phyloP scores from a whole-genome alignment of 2,888 invertebrate genomes.

The Phalangium opilio region DNA sequence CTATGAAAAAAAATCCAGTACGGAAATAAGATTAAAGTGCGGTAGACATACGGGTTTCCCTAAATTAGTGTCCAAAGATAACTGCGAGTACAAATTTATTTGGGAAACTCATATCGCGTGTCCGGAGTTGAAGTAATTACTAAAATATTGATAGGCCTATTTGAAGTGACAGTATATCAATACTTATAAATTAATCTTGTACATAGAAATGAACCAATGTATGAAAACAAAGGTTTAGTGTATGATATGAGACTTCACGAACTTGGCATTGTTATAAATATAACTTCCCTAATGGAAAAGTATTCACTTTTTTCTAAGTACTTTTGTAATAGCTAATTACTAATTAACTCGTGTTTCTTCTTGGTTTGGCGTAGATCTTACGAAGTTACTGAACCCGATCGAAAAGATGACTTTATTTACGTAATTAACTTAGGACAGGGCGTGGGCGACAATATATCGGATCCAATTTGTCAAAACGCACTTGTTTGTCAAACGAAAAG shows the following conservation, averaged over 20 bases:
- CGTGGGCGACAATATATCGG: background rate
- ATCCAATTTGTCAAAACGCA: conserved; percentile 12
- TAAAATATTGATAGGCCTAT: no score
- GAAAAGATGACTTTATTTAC: conserved; percentile 14
- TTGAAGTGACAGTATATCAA: no score
- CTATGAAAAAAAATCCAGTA: no score
- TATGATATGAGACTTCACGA: conserved; percentile 7
- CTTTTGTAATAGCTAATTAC: background rate
- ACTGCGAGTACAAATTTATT: conserved; percentile 26
- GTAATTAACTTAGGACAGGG: conserved; percentile 14
- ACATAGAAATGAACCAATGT: conserved; percentile 9
- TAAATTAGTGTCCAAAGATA: conserved; percentile 11
- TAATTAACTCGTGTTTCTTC: background rate
- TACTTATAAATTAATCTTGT: no score
- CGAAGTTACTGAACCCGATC: conserved; percentile 5
- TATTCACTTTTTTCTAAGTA: background rate
- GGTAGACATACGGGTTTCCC: conserved; percentile 4
- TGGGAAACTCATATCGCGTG: conserved; percentile 32
- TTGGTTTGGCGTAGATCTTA: conserved; percentile 8
- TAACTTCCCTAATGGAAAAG: background rate
- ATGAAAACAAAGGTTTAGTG: conserved; percentile 13
- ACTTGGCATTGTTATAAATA: no score
- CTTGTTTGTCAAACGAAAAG: conserved; percentile 19
- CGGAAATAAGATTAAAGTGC: no score
- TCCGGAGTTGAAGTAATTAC: conserved; percentile 16